Evolutionary conservation across 1,140 invertebrate species (phyloP).

Genomic region (Tigriopus japonicus): DNA sequence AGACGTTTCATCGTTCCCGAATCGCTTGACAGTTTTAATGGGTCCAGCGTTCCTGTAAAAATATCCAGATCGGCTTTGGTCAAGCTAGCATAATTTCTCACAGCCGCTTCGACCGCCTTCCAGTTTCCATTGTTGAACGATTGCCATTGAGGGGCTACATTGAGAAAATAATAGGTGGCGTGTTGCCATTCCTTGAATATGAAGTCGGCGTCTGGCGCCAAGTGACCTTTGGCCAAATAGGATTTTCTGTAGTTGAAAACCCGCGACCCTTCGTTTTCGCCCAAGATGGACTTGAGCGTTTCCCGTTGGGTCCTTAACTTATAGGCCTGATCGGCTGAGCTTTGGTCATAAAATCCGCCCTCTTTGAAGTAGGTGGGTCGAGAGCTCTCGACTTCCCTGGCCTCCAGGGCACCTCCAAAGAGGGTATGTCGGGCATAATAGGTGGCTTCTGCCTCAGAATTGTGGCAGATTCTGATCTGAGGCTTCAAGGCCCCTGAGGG

Average conservation of each 20-base stretch:
- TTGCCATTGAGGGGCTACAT: slow-evolving; percentile 21
- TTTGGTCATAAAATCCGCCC: neutral
- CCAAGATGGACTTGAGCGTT: neutral
- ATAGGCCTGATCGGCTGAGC: neutral
- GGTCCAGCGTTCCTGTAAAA: slow-evolving; percentile 7
- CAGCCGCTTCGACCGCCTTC: slow-evolving; percentile 43
- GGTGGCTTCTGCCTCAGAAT: neutral
- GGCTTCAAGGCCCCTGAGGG: neutral
- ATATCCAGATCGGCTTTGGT: neutral
- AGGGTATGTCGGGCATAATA: slow-evolving; percentile 2
- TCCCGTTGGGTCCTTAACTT: neutral
- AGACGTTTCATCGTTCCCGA: neutral
- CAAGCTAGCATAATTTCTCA: slow-evolving; percentile 2
- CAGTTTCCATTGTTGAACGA: slow-evolving; percentile 22
- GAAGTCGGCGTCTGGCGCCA: slow-evolving; percentile 7
- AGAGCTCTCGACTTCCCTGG: neutral
- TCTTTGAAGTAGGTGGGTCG: neutral
- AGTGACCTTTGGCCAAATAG: slow-evolving; percentile 4
- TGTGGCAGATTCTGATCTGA: neutral
- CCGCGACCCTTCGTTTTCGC: neutral
- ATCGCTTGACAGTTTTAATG: neutral
- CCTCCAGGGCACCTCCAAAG: neutral
- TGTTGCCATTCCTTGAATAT: slow-evolving; percentile 11
- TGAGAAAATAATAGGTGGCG: slow-evolving; percentile 21
- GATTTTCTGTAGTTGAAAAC: neutral